Base-by-base conservation (phyloP, 2,797 vertebrate genomes). In the Anas acuta region DNA sequence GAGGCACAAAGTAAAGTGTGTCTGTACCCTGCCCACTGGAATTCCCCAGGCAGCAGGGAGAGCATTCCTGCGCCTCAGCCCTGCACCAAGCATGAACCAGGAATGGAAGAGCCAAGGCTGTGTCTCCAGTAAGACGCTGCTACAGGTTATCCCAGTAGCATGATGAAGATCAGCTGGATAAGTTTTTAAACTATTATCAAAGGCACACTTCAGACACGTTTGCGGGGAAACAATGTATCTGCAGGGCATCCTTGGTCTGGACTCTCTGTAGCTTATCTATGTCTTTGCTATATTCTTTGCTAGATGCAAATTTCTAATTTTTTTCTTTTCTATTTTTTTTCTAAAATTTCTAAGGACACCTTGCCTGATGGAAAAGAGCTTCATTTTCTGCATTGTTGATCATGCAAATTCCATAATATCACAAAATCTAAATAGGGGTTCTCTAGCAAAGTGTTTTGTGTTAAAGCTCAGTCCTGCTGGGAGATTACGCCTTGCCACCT, bases 381-480 rank as follows among this genome's bases (percentile, higher is more conserved):
- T 85, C 7, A 9, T 65, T 12, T 72, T 87, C 69, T 91, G 32
- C 62, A 21, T 83, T 75, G 26, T 62, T 66, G 35, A 47, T 88
- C 76, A 61, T 72, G 23, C 15, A 39, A 70, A 76, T 62, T 76
- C 45, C 4, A 2, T n/a, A 75, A 28, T 69, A 73, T 75, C 47
- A 82, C 77, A 86, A 92, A 82, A 79, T 71, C 35, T 57, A 16
- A 88, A 77, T 67, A 82, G 65, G 32, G 33, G 35, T 83, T 95
- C 62, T 51, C 54, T 60, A 69, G 77, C 58, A 72, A 83, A 92
- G 28, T 58, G 16, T 26, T 93, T 83, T 85, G 9, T 80, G 30
- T 87, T 93, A 89, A 88, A 93, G 91, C 67, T 84, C 67, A 61
- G 39, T 80, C 62, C 45, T 80, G 73, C 80, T 92, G 61, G 53